Percentiles rank a stretch among this genome's conserved stretches.
These are phyloP conservation scores for Porites lutea DNA, from an alignment of 64 coral and sea anemone species.

Conservation along the genomic window DNA sequence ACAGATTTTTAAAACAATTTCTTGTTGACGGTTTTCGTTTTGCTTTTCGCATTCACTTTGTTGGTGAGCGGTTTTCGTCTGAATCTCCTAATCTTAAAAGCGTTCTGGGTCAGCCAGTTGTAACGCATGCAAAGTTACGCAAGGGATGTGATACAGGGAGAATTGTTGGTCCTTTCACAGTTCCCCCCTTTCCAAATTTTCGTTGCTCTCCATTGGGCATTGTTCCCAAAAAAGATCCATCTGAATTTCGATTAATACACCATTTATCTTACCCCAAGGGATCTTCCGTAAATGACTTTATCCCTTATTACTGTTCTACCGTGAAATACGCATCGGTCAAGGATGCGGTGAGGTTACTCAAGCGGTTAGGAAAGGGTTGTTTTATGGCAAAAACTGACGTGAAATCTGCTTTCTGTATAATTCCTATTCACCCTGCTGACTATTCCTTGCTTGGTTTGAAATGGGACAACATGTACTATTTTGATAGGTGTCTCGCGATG, in stretches of 20 bases:
- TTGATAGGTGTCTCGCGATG: slow-evolving; percentile 35
- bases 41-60: too few relatives aligned
- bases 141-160: neutral
- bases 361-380: neutral
- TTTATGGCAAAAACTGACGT: slow-evolving; percentile 33
- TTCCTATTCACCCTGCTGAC: slow-evolving; percentile 56
- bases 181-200: too few relatives aligned
- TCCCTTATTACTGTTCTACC: slow-evolving; percentile 26
- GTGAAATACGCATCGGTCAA: slow-evolving; percentile 25
- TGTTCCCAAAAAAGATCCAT: too few relatives aligned
- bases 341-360: neutral
- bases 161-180: too few relatives aligned
- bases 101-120: too few relatives aligned
- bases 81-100: too few relatives aligned
- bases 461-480: slow-evolving; percentile 56
- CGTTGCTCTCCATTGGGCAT: too few relatives aligned
- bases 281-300: slow-evolving; percentile 29
- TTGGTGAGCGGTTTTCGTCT: too few relatives aligned
- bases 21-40: too few relatives aligned
- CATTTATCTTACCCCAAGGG: too few relatives aligned
- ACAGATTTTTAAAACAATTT: slow-evolving; percentile 13
- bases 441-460: slow-evolving; percentile 56
- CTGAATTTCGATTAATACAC: too few relatives aligned
- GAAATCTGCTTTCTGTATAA: slow-evolving; percentile 32
- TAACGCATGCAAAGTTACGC: neutral